Evolutionary conservation across 1,140 invertebrate species (phyloP), one percentile per base, ranked within the genome.

Genomic region (Conopomorpha cramerella): DNA sequence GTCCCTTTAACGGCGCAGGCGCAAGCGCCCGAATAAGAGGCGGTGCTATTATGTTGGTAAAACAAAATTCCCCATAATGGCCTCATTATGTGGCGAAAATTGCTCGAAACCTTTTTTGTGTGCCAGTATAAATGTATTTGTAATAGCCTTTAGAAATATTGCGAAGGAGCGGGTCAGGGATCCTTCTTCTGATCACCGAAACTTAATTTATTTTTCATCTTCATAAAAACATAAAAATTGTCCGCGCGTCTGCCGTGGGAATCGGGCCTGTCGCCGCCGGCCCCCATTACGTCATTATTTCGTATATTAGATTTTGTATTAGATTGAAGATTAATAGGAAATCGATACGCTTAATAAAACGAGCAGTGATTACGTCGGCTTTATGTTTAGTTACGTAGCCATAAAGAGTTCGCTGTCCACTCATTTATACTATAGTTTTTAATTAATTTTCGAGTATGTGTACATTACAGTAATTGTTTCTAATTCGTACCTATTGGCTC

Each of bases 1-100:
- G 67, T 72, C 67, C 65, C 62, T 70, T 68, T 51, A 54, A 62
- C 51, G 47, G 44, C 53, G 47, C 19, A 50, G 63, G 65, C 66
- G 61, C 55, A 55, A 62, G 55, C 59, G 57, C 39, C 48, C 44
- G 65, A 65, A 70, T 70, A 71, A 68, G 63, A 63, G 64, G 49
- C 66, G 64, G 63, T 50, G 64, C 68, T 73, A 76, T 76, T 73
- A 73, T 76, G 71, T 73, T 71, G 71, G 71, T 76, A 70, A 73
- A 76, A 71, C 64, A 71, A 70, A 76, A 76, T 76, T 73, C 67
- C 50, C 60, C 64, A 63, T 76, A 72, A 76, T 73, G 59, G 71
- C 62, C 67, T 72, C 56, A 76, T 76, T 73, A 76, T 71, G 60
- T 71, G 71, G 67, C 71, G 71, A 71, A 76, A 76, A 76, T 76